A percentile compares a stretch with the other conserved stretches of the same genome.
phyloP scores from a whole-genome alignment of 2,888 invertebrate genomes.

The Tromatobia lineatoria region DNA sequence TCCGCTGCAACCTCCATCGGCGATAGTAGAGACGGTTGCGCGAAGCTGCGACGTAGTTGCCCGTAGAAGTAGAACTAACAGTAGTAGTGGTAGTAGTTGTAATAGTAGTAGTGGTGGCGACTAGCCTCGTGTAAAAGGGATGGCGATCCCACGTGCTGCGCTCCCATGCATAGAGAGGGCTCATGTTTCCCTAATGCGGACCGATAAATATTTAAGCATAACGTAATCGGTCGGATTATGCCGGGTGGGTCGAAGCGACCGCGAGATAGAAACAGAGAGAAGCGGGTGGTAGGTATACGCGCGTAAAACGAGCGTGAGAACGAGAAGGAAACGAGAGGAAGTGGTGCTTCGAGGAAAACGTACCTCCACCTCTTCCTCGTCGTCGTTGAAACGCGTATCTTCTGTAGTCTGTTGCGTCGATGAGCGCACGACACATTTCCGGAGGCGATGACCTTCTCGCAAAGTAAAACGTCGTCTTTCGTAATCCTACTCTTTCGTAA shows the following conservation, averaged over 20 bases:
- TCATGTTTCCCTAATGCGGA: slow-evolving; percentile 84
- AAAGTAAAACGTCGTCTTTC: slow-evolving; percentile 80
- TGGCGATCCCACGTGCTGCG: slow-evolving; percentile 82
- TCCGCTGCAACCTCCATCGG: slow-evolving; percentile 15
- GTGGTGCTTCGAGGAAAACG: slow-evolving; percentile 45
- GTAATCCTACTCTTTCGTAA: slow-evolving; percentile 74
- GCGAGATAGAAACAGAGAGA: slow-evolving; percentile 64
- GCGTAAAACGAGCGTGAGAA: slow-evolving; percentile 66
- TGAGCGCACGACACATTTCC: slow-evolving; percentile 73
- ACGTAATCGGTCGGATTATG: slow-evolving; percentile 84
- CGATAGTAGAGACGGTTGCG: slow-evolving; percentile 50
- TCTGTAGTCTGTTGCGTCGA: slow-evolving; percentile 48
- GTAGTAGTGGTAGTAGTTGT: slow-evolving; percentile 38
- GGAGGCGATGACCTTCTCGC: slow-evolving; percentile 74
- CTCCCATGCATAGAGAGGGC: slow-evolving; percentile 84
- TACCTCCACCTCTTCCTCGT: neutral
- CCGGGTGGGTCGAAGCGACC: slow-evolving; percentile 55
- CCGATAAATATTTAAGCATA: slow-evolving; percentile 84
- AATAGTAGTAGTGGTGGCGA: slow-evolving; percentile 35
- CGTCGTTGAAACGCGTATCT: slow-evolving; percentile 37
- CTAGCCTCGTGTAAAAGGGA: slow-evolving; percentile 74
- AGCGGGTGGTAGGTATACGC: slow-evolving; percentile 34
- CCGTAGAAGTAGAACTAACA: slow-evolving; percentile 51
- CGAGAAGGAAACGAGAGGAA: slow-evolving; percentile 62
- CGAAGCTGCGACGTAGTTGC: slow-evolving; percentile 44